Conservation (phyloP, 2,888 invertebrate species). For the Diaperis boleti region DNA sequence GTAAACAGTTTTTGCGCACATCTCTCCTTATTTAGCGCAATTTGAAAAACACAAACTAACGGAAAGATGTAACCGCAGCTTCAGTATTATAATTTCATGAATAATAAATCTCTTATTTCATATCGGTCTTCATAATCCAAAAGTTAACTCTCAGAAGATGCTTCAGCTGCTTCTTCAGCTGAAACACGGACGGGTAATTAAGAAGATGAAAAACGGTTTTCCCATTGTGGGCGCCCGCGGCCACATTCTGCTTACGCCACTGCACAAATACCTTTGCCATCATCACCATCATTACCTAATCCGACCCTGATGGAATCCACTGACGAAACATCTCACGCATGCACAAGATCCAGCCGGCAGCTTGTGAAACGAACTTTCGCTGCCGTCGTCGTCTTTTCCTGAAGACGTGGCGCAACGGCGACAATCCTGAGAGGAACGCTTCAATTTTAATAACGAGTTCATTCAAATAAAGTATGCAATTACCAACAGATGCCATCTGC, state of each 20-base stretch:
- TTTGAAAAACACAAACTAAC: too few species aligned
- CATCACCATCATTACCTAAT: slow-evolving; percentile 9
- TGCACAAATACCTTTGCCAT: not conserved
- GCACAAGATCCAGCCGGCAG: slow-evolving; percentile 7
- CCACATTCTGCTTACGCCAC: not conserved
- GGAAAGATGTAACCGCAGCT: too few species aligned
- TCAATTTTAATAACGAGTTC: too few species aligned
- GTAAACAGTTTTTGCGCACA: too few species aligned
- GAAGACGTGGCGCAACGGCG: slow-evolving; percentile 17
- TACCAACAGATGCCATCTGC: not conserved
- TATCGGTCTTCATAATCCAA: too few species aligned
- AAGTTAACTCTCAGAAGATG: too few species aligned
- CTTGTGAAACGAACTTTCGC: slow-evolving; percentile 30
- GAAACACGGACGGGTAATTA: too few species aligned
- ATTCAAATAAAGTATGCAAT: not conserved
- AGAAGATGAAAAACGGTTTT: too few species aligned
- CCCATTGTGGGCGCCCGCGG: not conserved
- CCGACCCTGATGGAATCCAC: slow-evolving; percentile 23
- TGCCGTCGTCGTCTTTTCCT: slow-evolving; percentile 7
- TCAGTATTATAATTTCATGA: too few species aligned
- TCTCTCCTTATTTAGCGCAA: too few species aligned
- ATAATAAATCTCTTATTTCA: too few species aligned
- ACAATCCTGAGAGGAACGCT: slow-evolving; percentile 13
- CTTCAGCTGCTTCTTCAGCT: too few species aligned
- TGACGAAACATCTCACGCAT: slow-evolving; percentile 34